Conservation (phyloP, 1,140 invertebrate genomes). For the Lanistes nyassanus region DNA sequence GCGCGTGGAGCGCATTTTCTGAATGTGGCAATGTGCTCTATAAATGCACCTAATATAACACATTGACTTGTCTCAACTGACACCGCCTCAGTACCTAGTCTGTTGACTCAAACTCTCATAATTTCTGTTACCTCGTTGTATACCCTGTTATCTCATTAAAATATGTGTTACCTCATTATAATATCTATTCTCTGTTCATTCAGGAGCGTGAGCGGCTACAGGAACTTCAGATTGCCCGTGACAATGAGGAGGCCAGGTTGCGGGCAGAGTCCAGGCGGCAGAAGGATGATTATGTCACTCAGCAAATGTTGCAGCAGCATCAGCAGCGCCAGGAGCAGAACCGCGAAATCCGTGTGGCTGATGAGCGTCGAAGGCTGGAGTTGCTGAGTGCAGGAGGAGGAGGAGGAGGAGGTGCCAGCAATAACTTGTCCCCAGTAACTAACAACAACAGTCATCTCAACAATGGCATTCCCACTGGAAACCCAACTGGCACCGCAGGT, state of each 20-base stretch:
- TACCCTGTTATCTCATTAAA: not conserved
- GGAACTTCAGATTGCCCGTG: slow-evolving; percentile 56
- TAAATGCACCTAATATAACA: too few species aligned
- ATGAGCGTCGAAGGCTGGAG: slow-evolving; percentile 51
- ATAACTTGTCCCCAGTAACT: not conserved
- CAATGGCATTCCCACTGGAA: not conserved
- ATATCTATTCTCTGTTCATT: slow-evolving; percentile 16
- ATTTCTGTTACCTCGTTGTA: not conserved
- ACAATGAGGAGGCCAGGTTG: slow-evolving; percentile 53
- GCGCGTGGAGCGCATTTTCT: too few species aligned
- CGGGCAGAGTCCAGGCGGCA: slow-evolving; percentile 51
- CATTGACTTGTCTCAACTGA: too few species aligned
- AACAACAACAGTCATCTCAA: not conserved
- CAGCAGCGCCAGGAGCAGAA: slow-evolving; percentile 49
- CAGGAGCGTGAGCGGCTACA: slow-evolving; percentile 57
- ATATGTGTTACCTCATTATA: not conserved
- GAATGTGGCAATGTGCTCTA: too few species aligned
- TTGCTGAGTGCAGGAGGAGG: slow-evolving; percentile 24
- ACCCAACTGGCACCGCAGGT: not conserved
- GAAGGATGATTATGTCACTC: slow-evolving; percentile 50
- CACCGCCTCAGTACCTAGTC: too few species aligned
- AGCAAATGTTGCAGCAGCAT: slow-evolving; percentile 48
- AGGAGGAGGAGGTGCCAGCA: slow-evolving; percentile 23
- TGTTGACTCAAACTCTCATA: too few species aligned
- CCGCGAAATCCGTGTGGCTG: slow-evolving; percentile 49